phyloP scores from a whole-genome alignment of 2,888 invertebrate species.

The Clitarchus hookeri region DNA sequence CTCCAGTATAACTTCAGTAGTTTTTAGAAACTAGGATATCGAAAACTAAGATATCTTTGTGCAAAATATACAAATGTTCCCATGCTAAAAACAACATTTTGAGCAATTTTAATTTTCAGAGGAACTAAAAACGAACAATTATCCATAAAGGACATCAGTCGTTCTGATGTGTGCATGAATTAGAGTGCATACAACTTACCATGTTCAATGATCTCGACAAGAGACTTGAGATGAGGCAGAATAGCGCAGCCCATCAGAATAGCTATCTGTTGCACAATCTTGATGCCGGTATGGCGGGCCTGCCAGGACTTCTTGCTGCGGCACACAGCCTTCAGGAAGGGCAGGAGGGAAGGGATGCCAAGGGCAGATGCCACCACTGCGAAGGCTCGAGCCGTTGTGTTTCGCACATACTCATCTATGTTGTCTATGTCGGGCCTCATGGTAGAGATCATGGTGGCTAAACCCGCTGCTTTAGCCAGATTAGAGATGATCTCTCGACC shows the following conservation, averaged over 20 bases:
- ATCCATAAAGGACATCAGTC: too few relatives aligned
- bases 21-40: too few relatives aligned
- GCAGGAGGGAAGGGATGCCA: slow-evolving; percentile 92
- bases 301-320: slow-evolving; percentile 99
- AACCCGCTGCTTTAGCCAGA: slow-evolving; percentile 97
- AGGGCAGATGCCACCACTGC: slow-evolving; percentile 99
- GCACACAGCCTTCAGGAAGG: slow-evolving; percentile 98
- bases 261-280: slow-evolving; percentile 99
- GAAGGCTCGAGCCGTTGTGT: slow-evolving; percentile 98
- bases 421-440: slow-evolving; percentile 99
- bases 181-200: slow-evolving; percentile 60
- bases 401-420: slow-evolving; percentile 98
- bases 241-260: slow-evolving; percentile 99
- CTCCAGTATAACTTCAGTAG: too few relatives aligned
- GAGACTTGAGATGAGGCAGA: slow-evolving; percentile 93
- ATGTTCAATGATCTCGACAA: slow-evolving; percentile 99
- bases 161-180: too few relatives aligned
- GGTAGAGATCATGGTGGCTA: slow-evolving; percentile 99
- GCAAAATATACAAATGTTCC: too few relatives aligned
- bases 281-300: slow-evolving; percentile 96
- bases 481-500: slow-evolving; percentile 99
- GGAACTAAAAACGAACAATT: too few relatives aligned
- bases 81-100: too few relatives aligned
- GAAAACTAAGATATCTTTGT: too few relatives aligned
- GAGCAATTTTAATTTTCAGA: too few relatives aligned